Conservation (phyloP, 2,113 vertebrate genomes). For the Carassius gibelio region DNA sequence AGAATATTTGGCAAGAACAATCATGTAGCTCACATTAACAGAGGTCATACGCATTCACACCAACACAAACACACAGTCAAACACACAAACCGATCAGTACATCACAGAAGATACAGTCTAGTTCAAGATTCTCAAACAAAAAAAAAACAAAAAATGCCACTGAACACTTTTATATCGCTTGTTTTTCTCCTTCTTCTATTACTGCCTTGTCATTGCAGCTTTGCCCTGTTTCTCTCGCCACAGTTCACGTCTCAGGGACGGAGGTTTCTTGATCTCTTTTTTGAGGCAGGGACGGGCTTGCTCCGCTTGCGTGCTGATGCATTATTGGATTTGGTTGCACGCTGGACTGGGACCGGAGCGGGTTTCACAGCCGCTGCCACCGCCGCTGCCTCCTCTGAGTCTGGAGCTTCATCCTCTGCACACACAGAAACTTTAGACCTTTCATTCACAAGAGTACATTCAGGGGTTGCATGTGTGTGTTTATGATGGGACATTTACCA, state of each 20-base stretch:
- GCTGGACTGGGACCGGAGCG: constrained; percentile 50
- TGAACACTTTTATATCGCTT: constrained; percentile 30
- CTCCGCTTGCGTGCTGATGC: constrained; percentile 54
- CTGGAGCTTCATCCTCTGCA: constrained; percentile 63
- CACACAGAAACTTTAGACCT: background rate
- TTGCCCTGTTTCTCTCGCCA: background rate
- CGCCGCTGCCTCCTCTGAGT: constrained; percentile 66
- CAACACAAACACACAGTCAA: background rate
- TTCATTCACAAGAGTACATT: background rate
- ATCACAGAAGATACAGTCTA: constrained; percentile 45
- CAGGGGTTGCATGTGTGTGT: background rate
- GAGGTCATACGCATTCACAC: background rate
- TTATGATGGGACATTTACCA: constrained; percentile 58
- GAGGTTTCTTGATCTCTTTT: constrained; percentile 52
- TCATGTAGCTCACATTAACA: constrained; percentile 32
- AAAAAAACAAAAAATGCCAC: constrained; percentile 45
- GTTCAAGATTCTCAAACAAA: constrained; percentile 37
- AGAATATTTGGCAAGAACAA: constrained; percentile 16
- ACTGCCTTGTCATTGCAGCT: constrained; percentile 38
- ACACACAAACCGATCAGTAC: constrained; percentile 35
- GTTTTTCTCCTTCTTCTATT: background rate
- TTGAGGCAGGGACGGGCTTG: constrained; percentile 36
- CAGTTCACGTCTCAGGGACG: constrained; percentile 45
- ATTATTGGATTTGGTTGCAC: constrained; percentile 43
- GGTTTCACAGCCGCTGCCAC: constrained; percentile 45